Evolutionary conservation across 2,888 invertebrate genomes (phyloP).

Genomic region (Heliconius erato): DNA sequence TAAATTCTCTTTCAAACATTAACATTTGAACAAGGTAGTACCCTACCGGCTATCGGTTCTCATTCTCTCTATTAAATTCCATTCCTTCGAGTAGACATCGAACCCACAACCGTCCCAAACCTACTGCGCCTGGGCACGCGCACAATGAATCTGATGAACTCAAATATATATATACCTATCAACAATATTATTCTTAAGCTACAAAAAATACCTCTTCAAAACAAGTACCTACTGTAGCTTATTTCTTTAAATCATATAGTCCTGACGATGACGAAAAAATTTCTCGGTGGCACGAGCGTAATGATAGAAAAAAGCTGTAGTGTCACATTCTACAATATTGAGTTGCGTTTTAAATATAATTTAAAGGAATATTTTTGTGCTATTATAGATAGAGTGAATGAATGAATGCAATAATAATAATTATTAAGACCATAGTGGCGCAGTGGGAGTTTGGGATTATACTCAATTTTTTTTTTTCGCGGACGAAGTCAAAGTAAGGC

Average conservation of each 20-base stretch:
- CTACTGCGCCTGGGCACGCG: no score
- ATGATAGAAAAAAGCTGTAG: conserved; percentile 65
- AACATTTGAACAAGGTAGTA: no score
- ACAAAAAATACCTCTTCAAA: background rate
- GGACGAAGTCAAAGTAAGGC: background rate
- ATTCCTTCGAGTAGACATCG: no score
- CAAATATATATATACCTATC: background rate
- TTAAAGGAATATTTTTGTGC: background rate
- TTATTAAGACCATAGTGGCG: background rate
- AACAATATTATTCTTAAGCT: background rate
- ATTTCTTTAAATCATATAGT: conserved; percentile 62
- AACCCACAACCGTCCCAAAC: no score
- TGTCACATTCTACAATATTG: conserved; percentile 69
- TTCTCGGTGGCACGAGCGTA: conserved; percentile 82
- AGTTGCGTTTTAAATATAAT: conserved; percentile 16
- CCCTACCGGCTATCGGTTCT: no score
- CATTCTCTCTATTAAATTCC: no score
- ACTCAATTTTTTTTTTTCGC: background rate
- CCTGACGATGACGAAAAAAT: conserved; percentile 80
- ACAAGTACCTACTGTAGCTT: background rate
- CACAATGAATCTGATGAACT: background rate
- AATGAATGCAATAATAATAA: background rate
- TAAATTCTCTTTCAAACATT: no score
- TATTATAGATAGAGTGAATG: background rate
- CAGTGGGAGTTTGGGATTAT: background rate